These are phyloP conservation scores for Campylorhamphus procurvoides DNA, from an alignment of 2,113 vertebrate species.

Conservation along the genomic window DNA sequence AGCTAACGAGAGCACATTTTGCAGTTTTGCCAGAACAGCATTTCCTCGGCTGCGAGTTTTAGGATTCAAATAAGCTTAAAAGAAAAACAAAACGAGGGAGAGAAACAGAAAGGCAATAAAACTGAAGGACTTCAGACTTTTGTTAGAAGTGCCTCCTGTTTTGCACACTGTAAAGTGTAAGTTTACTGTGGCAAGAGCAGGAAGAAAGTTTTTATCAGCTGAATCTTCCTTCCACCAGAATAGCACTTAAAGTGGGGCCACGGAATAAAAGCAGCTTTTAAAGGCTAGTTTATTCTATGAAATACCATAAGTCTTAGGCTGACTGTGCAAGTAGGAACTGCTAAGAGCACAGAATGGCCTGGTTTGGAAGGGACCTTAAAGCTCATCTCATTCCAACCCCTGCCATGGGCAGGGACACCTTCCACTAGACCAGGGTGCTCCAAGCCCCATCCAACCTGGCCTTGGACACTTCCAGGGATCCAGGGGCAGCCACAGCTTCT, in stretches of 20 bases:
- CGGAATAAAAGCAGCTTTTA: background rate
- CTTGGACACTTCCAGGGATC: background rate
- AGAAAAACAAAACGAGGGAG: rapidly evolving
- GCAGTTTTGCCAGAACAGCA: constrained; percentile 34
- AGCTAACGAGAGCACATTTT: background rate
- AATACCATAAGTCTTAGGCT: background rate
- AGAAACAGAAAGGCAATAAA: background rate
- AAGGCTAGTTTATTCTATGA: background rate
- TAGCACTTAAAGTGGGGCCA: background rate
- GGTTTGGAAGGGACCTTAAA: background rate
- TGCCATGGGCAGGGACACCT: background rate
- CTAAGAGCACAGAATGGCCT: background rate
- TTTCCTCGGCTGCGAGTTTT: background rate
- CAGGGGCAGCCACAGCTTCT: background rate
- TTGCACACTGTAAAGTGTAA: background rate
- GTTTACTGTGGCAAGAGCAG: background rate
- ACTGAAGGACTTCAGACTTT: background rate
- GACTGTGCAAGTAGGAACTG: rapidly evolving
- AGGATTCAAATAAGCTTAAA: background rate
- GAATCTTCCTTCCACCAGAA: background rate
- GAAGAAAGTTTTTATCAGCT: background rate
- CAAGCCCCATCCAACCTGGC: rapidly evolving
- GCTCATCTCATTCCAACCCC: background rate
- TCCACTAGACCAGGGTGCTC: rapidly evolving
- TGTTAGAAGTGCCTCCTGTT: background rate